Conservation (phyloP, 2,888 invertebrate species). For the Amaurobius ferox region DNA sequence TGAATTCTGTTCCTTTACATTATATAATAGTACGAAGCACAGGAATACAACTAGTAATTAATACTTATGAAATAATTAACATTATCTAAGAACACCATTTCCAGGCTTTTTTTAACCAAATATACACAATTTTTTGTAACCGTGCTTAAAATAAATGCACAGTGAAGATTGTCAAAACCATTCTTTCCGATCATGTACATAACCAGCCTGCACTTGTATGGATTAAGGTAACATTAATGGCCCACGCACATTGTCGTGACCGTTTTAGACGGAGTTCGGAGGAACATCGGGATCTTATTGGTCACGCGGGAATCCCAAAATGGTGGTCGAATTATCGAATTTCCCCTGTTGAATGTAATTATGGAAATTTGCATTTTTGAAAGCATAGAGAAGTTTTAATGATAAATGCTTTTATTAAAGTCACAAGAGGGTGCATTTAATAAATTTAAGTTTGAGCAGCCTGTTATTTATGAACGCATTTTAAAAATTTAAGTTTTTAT, state of each 20-base stretch:
- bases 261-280: background rate
- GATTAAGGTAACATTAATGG: background rate
- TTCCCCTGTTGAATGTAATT: background rate
- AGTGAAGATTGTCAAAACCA: too few species aligned
- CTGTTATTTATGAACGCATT: too few species aligned
- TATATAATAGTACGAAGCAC: too few species aligned
- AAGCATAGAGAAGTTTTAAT: background rate
- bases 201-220: background rate
- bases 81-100: too few species aligned
- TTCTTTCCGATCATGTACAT: background rate
- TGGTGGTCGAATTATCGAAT: background rate
- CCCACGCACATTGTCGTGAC: background rate
- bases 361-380: background rate
- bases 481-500: too few species aligned
- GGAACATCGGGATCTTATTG: background rate
- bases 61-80: too few species aligned
- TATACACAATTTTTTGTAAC: too few species aligned
- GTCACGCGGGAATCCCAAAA: background rate
- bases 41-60: too few species aligned
- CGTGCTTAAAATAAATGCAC: too few species aligned
- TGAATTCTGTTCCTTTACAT: too few species aligned
- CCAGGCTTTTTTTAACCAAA: too few species aligned
- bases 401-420: background rate
- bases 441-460: too few species aligned
- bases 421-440: background rate